Conservation (phyloP, 2,113 vertebrate genomes). For the Xenus cinereus region DNA sequence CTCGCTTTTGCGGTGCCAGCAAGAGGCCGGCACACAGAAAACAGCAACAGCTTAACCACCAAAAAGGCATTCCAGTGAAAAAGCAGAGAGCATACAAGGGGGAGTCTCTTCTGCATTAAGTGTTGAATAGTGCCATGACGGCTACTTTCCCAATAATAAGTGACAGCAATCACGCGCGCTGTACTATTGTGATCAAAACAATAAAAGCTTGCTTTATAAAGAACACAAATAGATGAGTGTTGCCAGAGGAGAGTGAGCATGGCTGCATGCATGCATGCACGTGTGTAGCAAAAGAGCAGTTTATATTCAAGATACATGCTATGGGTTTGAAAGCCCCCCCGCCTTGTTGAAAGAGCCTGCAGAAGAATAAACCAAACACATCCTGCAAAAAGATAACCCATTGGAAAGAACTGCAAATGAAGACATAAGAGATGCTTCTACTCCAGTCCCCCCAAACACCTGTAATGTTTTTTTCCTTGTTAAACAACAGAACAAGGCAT, state of each 20-base stretch:
- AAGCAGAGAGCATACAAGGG: not conserved
- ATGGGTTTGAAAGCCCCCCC: not conserved
- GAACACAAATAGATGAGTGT: not conserved
- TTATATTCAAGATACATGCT: not conserved
- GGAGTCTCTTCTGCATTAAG: not conserved
- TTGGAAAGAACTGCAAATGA: not conserved
- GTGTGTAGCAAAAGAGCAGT: not conserved
- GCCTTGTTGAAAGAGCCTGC: not conserved
- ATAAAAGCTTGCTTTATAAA: not conserved
- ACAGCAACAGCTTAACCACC: not conserved
- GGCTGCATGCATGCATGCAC: accelerated
- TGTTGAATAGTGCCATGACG: accelerated
- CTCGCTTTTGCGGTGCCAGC: slow-evolving; percentile 36
- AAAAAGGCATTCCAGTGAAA: not conserved
- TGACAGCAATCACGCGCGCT: not conserved
- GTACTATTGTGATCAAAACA: not conserved
- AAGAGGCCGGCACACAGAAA: not conserved
- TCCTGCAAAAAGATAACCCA: not conserved
- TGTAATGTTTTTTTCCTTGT: not conserved
- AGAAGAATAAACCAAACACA: not conserved
- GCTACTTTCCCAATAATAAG: not conserved
- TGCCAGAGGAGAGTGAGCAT: accelerated
- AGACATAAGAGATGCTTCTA: not conserved
- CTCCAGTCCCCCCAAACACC: not conserved
- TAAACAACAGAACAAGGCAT: not conserved